phyloP scores from a whole-genome alignment of 2,113 vertebrate species.

The Pituophis catenifer region DNA sequence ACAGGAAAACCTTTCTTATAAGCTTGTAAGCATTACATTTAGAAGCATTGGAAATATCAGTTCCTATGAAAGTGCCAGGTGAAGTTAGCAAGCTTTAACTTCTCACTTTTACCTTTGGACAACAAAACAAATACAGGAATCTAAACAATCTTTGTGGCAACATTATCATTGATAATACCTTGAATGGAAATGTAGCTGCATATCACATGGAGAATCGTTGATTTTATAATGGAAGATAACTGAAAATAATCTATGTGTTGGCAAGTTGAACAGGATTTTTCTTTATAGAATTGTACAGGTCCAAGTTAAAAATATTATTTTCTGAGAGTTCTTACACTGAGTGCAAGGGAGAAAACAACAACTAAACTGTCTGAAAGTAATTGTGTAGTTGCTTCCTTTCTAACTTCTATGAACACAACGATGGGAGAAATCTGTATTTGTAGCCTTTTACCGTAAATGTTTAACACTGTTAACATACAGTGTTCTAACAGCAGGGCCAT shows the following conservation, averaged over 20 bases:
- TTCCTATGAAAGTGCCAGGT: neutral
- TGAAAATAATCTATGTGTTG: neutral
- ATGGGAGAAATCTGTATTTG: neutral
- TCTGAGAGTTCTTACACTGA: neutral
- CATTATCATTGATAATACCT: neutral
- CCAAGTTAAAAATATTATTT: neutral
- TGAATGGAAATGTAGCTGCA: neutral
- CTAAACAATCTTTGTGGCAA: neutral
- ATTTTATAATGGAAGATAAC: neutral
- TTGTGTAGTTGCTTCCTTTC: neutral
- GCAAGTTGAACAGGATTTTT: neutral
- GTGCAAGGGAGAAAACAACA: neutral
- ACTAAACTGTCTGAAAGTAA: neutral
- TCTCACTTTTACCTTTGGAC: neutral
- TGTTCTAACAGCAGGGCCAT: neutral
- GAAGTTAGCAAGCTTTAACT: neutral
- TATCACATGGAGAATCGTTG: neutral
- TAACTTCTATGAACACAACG: no score
- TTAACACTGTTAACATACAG: neutral
- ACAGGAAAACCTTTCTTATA: neutral
- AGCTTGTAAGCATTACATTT: neutral
- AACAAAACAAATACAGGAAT: neutral
- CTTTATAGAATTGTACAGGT: neutral
- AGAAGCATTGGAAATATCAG: neutral
- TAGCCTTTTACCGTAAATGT: neutral